Base-by-base conservation (phyloP, 2,888 invertebrate species). In the Acanthopleura granulata region DNA sequence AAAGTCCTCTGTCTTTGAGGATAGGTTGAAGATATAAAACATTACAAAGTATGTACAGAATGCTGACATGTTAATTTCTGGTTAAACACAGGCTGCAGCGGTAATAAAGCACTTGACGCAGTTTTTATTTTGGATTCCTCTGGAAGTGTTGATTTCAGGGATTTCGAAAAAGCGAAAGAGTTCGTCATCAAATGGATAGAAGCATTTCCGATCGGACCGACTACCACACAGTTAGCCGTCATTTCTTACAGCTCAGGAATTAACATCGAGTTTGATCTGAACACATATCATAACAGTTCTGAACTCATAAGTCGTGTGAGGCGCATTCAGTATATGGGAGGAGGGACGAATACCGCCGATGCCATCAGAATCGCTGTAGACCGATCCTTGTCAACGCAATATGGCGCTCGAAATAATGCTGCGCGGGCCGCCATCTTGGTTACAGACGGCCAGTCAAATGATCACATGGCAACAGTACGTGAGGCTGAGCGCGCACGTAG, bases 81-180 rank as follows among this genome's bases (percentile, higher is more conserved):
- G 3, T 3, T 57, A 9, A 57, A n/a, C 22, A 18, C 66, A 66
- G 66, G 29, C 0, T 86, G 86, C 72, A 74, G 66, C 0, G 75
- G 70, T 25, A 72, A 74, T 29, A 74, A 80, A 12, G 78, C 78
- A n/a, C 88, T 90, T 15, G 91, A 91, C 80, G 81, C 91, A 16
- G 86, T 87, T 0, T 86, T 91, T 50, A 78, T 91, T 30, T 81
- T 91, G 61, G 91, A 91, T 79, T 89, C 89, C 11, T 90, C 90
- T 14, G 88, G 90, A 4, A 90, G 89, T 25, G 83, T 91, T 49
- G 88, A 89, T 11, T 73, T 72, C 0, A 76, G 80, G 1, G 82
- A 86, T 72, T 91, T 91, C 77, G 86, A 81, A 1, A 76, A 72
- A 1, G 77, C 82, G 40, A 84, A 88, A 62, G 74, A 83, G 49